Evolutionary conservation across 2,113 vertebrate genomes (phyloP).

Genomic region (Limnothrissa miodon): DNA sequence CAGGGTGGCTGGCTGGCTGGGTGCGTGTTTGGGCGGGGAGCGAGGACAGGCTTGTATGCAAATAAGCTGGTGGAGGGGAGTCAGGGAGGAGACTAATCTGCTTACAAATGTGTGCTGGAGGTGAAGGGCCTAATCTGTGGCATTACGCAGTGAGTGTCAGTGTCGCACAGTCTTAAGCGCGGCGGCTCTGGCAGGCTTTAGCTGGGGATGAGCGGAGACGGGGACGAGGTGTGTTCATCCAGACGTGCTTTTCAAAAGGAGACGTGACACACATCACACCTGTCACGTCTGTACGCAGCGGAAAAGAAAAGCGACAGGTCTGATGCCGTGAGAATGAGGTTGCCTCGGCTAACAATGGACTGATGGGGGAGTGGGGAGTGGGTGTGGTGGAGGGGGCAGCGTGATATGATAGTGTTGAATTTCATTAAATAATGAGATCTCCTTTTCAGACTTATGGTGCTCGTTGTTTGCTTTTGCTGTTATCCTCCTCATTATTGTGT

Average conservation of each 20-base stretch:
- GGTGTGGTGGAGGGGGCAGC: no score
- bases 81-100: constrained; percentile 32
- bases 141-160: constrained; percentile 37
- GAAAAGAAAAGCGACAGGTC: background rate
- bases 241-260: background rate
- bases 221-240: background rate
- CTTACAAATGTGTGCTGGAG: constrained; percentile 32
- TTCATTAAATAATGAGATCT: background rate
- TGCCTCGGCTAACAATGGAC: background rate
- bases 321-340: background rate
- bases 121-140: constrained; percentile 33
- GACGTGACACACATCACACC: constrained; percentile 3
- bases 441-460: background rate
- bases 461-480: background rate
- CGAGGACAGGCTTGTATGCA: constrained; percentile 17
- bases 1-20: no score
- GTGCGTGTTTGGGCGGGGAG: background rate
- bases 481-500: background rate
- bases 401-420: background rate
- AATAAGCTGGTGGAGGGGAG: constrained; percentile 1
- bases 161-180: constrained; percentile 35
- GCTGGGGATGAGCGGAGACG: constrained; percentile 11
- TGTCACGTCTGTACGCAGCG: background rate
- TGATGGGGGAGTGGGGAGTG: background rate
- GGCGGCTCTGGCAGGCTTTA: constrained; percentile 34